Evolutionary conservation across 2,113 vertebrate species (phyloP), one percentile per base, ranked within the genome.

Genomic region (Coptodon rendalli): DNA sequence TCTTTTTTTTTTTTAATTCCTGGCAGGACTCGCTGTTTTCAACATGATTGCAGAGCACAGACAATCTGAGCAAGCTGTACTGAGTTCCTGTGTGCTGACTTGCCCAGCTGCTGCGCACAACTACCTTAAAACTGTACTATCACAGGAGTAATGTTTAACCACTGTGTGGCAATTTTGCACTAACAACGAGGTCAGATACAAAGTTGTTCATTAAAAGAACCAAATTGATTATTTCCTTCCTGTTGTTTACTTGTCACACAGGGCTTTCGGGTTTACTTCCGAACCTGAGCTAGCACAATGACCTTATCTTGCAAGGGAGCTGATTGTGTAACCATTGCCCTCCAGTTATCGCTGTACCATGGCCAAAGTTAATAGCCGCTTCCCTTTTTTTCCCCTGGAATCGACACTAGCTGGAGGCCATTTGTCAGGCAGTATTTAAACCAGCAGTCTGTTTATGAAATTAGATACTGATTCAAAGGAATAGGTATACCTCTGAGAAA

Each of bases 181-280:
- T 93, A 95, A 96, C 97, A 97, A 95, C 96, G 95, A 94, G 93
- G 89, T 95, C 95, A 95, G 93, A 91, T 96, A 97, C 97, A 94
- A 94, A 87, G 96, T 98, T 97, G 95, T 96, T 97, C 96, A 97
- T 96, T 98, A 97, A 98, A 97, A 96, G 96, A 92, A 91, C 86
- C 95, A 97, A 98, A 98, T 97, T 97, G 97, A 98, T 98, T 98
- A 97, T 97, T 98, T 98, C 98, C 98, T 98, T 97, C 97, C 97
- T 97, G 93, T 96, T 97, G 97, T 97, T 97, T 97, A 97, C 97
- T 96, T 92, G 96, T 96, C 96, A 96, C 93, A 93, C 96, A 95
- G 95, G 94, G 50, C 95, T 95, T 97, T 95, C 95, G 95, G 96
- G 94, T 97, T 97, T 95, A 94, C 97, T 98, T 98, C 96, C 93